A percentile compares a stretch with the other conserved stretches of the same genome.
Conservation (phyloP, 2,797 vertebrate species). For the Gastrophryne carolinensis region DNA sequence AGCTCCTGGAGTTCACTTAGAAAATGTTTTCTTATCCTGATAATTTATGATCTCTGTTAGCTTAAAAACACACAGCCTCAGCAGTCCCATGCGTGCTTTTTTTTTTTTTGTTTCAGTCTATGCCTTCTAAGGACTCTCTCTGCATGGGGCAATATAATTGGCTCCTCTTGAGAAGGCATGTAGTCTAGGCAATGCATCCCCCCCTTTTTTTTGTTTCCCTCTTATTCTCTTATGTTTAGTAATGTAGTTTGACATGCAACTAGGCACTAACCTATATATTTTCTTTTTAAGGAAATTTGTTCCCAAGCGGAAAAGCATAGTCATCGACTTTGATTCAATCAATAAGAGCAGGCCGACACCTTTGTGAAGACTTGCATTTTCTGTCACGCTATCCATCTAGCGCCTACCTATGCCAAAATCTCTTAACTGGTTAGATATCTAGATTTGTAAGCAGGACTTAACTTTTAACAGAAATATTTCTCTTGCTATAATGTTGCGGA, state of each 20-base stretch:
- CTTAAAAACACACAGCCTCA: constrained; percentile 54
- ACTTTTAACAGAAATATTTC: too few relatives aligned
- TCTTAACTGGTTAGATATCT: not conserved
- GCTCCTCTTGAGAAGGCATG: constrained; percentile 66
- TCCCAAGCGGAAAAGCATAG: constrained; percentile 81
- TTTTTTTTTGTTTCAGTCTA: constrained; percentile 65
- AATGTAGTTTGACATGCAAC: constrained; percentile 22
- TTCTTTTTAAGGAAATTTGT: constrained; percentile 80
- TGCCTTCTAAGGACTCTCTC: constrained; percentile 61
- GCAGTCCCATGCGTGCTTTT: constrained; percentile 61
- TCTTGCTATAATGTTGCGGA: too few relatives aligned
- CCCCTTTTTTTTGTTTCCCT: constrained; percentile 10
- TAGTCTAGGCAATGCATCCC: constrained; percentile 55
- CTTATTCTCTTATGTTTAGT: not conserved
- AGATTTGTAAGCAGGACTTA: too few relatives aligned
- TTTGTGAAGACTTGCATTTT: constrained; percentile 57
- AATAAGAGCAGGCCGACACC: constrained; percentile 67
- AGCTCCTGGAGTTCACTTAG: constrained; percentile 60
- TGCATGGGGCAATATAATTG: constrained; percentile 70
- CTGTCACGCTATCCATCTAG: not conserved
- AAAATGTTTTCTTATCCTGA: constrained; percentile 64
- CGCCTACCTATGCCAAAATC: not conserved
- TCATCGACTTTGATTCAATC: constrained; percentile 94
- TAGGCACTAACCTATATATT: constrained; percentile 55
- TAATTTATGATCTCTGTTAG: constrained; percentile 66